Evolutionary conservation across 2,113 vertebrate species (phyloP).

Genomic region (Cisticola juncidis): DNA sequence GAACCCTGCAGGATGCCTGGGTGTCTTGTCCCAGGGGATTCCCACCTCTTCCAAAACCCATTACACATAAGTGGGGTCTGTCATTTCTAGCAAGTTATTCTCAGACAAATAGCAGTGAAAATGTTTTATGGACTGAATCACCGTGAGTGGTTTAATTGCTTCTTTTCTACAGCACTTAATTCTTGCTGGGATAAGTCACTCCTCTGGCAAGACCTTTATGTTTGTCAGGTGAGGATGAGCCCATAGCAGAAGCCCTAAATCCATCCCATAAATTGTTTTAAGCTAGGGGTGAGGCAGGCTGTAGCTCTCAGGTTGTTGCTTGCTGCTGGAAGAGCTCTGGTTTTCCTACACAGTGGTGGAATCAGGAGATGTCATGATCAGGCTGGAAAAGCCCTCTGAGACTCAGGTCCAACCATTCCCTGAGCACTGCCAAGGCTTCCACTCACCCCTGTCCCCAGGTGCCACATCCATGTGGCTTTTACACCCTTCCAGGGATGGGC

Average conservation of each 20-base stretch:
- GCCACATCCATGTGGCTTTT: background rate
- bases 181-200: background rate
- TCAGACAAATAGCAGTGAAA: background rate
- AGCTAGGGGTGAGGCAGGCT: background rate
- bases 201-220: background rate
- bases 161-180: background rate
- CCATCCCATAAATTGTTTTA: background rate
- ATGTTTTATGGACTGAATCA: conserved; percentile 14
- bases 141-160: background rate
- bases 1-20: background rate
- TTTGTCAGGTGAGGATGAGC: background rate
- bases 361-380: background rate
- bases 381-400: background rate
- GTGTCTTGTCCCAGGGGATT: background rate
- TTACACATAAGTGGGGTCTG: background rate
- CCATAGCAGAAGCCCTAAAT: background rate
- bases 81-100: background rate
- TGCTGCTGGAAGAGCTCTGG: background rate
- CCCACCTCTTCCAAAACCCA: background rate
- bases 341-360: background rate
- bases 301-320: background rate
- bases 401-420: background rate
- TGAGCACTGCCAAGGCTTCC: background rate
- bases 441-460: background rate
- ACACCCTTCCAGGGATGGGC: background rate